These are phyloP conservation scores for Globia sparganii DNA, from an alignment of 2,888 invertebrate species.

Conservation along the genomic window DNA sequence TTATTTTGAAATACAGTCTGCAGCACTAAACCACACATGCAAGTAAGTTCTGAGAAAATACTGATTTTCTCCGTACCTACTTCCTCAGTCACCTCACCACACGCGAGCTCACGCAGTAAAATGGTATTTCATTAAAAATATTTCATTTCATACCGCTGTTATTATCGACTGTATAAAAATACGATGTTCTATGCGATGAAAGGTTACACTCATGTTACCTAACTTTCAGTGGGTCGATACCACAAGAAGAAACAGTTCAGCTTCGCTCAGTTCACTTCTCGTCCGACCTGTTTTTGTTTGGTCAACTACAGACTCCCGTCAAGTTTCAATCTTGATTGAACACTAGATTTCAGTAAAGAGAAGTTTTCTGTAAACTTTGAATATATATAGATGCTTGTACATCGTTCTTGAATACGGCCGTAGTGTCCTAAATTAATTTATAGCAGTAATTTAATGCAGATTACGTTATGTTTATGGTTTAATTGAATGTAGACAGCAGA, in stretches of 20 bases:
- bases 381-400: background rate
- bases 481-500: background rate
- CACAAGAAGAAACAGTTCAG: slow-evolving; percentile 11
- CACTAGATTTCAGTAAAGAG: background rate
- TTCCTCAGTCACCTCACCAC: background rate
- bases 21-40: background rate
- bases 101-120: background rate
- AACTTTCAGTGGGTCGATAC: slow-evolving; percentile 22
- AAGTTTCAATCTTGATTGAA: slow-evolving; percentile 6
- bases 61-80: background rate
- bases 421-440: background rate
- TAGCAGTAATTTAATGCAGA: background rate
- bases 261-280: slow-evolving; percentile 1
- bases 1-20: background rate
- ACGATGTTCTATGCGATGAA: background rate
- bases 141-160: background rate
- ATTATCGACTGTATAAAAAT: background rate
- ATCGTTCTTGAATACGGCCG: background rate
- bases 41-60: background rate
- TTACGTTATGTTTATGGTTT: slow-evolving; percentile 2
- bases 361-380: background rate
- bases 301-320: background rate
- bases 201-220: slow-evolving; percentile 21
- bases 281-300: slow-evolving; percentile 12
- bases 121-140: background rate